Percentiles rank a stretch among this genome's conserved stretches.
phyloP scores from a whole-genome alignment of 2,797 vertebrate genomes.

The Etheostoma nigrum region DNA sequence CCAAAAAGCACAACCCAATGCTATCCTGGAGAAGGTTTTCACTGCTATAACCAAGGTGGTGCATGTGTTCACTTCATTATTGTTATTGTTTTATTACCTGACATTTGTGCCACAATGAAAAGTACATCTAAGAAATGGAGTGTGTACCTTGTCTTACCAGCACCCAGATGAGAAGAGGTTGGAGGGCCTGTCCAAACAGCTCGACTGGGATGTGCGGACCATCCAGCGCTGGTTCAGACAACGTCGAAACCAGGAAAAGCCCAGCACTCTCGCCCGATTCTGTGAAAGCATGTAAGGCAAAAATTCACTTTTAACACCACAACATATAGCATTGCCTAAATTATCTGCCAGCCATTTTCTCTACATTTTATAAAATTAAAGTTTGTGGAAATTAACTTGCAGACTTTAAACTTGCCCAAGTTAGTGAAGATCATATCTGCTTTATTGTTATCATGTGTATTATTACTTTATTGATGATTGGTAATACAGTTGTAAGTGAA shows the following conservation, averaged over 20 bases:
- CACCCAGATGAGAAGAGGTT: constrained; percentile 98
- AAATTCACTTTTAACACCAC: neutral
- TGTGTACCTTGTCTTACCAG: constrained; percentile 74
- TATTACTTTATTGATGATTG: constrained; percentile 3
- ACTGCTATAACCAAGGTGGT: constrained; percentile 97
- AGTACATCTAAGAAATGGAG: neutral
- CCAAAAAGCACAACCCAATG: constrained; percentile 95
- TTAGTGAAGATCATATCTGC: neutral
- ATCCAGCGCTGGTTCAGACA: constrained; percentile 99
- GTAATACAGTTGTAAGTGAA: neutral
- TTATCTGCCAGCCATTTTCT: neutral
- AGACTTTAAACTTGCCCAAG: neutral
- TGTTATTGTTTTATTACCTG: neutral
- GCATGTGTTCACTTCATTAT: neutral
- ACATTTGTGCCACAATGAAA: neutral
- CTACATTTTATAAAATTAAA: neutral
- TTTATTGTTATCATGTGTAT: neutral
- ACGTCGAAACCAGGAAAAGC: constrained; percentile 98
- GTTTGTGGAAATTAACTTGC: constrained; percentile 3
- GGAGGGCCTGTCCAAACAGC: constrained; percentile 97
- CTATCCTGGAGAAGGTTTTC: constrained; percentile 99
- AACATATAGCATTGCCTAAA: neutral
- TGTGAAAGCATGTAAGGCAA: constrained; percentile 98
- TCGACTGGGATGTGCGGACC: constrained; percentile 98
- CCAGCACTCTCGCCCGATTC: constrained; percentile 95